Base-by-base conservation (phyloP, 2,113 vertebrate genomes). In the Seriola aureovittata region DNA sequence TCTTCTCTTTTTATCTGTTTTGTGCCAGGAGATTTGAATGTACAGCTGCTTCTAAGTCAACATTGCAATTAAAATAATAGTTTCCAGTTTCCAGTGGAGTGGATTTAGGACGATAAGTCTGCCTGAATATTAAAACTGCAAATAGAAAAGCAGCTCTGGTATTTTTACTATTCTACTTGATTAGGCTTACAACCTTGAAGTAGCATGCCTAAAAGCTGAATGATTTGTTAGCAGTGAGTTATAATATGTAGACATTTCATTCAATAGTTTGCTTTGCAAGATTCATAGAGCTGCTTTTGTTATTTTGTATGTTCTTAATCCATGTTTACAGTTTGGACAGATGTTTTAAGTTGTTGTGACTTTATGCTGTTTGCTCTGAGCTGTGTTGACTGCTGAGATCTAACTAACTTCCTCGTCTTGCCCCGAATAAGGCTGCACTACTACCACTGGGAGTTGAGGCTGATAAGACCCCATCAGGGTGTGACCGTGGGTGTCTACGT, bases 111-210 rank as follows among this genome's bases (percentile, higher is more conserved):
- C 29, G 60, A 78, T 68, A 59, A 40, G 71, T 74, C 40, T 57
- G 36, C 46, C 8, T 80, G 57, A 80, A 84, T 82, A 85, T 91
- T 90, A 69, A 79, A 89, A 74, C 17, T 69, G 78, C 71, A 67
- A 34, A 71, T 44, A 21, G 25, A 74, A 23, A 58, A 65, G 64
- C 59, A 71, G 29, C 36, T 59, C 60, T 42, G 23, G 9, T 68
- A 36, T 71, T 75, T 84, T 68, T 65, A 69, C 42, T 58, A 2
- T 76, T 85, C 36, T 40, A 55, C 67, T 65, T 34, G 44, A 75
- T 71, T 64, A 64, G 55, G 9, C 64, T 57, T 44, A 52, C 46
- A 62, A 10, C 32, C 44, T 67, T 79, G 62, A 60, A 63, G 25
- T 40, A 29, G 6, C 9, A 60, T 67, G 44, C 3, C 57, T 19